Evolutionary conservation across 1,140 invertebrate genomes (phyloP).

Genomic region (Hesperophylax magnus): DNA sequence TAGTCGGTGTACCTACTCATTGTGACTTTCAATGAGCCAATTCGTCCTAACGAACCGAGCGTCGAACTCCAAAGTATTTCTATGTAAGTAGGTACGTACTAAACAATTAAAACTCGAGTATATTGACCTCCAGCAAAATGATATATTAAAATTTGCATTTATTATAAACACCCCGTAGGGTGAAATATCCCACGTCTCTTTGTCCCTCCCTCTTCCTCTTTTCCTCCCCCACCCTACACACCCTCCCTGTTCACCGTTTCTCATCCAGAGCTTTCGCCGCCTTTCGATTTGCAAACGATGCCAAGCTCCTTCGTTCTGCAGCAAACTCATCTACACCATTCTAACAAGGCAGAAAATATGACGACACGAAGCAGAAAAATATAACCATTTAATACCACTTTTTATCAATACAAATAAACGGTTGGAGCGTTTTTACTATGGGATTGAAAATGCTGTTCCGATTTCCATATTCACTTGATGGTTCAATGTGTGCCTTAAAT

Average conservation of each 20-base stretch:
- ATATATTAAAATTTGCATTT: no score
- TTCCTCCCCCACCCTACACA: no score
- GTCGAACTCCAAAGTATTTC: no score
- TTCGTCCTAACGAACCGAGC: no score
- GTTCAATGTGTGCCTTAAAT: background rate
- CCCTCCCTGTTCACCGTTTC: background rate
- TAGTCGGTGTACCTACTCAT: no score
- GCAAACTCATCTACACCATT: constrained; percentile 1
- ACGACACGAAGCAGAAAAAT: background rate
- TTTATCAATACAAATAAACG: background rate
- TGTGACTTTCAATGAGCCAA: no score
- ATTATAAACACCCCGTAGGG: background rate
- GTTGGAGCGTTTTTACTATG: background rate
- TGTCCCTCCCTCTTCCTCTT: background rate
- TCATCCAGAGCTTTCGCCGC: constrained; percentile 22
- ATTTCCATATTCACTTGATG: background rate
- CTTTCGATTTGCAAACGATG: constrained; percentile 19
- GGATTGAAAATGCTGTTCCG: background rate
- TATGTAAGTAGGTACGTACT: no score
- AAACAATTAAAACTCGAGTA: no score
- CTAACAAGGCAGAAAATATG: background rate
- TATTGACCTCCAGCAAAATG: no score
- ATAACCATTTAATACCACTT: background rate
- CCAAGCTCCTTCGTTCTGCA: constrained; percentile 50
- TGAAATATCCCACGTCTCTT: background rate